phyloP scores from a whole-genome alignment of 2,888 invertebrate genomes.

The Ormyrus thymus region DNA sequence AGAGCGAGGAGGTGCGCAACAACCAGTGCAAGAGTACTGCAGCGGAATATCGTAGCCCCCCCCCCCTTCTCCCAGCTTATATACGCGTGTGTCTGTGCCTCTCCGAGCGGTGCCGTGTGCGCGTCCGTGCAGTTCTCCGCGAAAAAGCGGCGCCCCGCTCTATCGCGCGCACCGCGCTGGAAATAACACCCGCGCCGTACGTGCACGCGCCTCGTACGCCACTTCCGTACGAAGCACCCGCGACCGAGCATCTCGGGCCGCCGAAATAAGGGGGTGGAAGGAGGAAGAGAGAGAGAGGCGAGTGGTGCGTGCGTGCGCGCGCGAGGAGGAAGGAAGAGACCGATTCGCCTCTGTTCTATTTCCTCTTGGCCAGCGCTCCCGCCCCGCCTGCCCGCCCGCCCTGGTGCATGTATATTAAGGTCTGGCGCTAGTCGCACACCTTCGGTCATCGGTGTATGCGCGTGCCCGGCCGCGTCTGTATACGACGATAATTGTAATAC shows the following conservation, averaged over 20 bases:
- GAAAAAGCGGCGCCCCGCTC: slow-evolving; percentile 22
- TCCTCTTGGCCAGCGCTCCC: background rate
- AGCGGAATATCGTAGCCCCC: slow-evolving; percentile 1
- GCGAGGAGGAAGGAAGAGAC: background rate
- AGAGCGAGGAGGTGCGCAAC: slow-evolving; percentile 14
- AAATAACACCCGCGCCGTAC: too few relatives aligned
- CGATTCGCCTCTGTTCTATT: background rate
- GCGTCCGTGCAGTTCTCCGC: background rate
- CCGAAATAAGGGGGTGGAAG: too few relatives aligned
- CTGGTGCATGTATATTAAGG: background rate
- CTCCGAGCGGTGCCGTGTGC: background rate
- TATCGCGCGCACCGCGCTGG: background rate
- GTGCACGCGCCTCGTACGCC: too few relatives aligned
- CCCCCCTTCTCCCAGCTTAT: background rate
- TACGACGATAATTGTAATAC: background rate
- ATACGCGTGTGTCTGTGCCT: background rate
- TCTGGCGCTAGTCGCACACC: background rate
- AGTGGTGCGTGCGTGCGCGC: background rate
- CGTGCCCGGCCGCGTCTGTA: background rate
- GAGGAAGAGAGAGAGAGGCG: too few relatives aligned
- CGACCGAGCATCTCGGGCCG: too few relatives aligned
- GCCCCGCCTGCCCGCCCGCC: background rate
- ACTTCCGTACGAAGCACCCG: too few relatives aligned
- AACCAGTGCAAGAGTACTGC: slow-evolving; percentile 41
- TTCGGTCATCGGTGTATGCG: background rate